Percentiles rank a stretch among this genome's conserved stretches.
Evolutionary conservation across 2,888 invertebrate genomes (phyloP).

Genomic region (Caenorhabditis auriculariae): DNA sequence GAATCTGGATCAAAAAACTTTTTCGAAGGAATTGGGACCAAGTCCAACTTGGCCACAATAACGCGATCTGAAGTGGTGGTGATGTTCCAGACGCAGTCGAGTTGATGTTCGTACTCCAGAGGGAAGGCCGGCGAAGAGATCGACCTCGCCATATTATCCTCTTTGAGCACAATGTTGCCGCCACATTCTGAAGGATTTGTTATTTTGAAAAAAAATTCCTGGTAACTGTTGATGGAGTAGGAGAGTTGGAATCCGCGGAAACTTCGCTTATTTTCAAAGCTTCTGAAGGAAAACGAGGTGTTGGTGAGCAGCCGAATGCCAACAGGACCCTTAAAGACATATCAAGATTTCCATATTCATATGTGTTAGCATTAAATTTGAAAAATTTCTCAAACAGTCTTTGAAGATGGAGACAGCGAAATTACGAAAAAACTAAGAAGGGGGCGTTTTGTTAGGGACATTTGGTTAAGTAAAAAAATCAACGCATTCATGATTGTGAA

Average conservation of each 20-base stretch:
- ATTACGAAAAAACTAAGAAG: no score
- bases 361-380: no score
- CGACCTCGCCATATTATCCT: conserved; percentile 9
- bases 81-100: conserved; percentile 61
- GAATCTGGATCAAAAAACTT: conserved; percentile 40
- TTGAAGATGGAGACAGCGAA: no score
- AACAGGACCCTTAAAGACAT: conserved; percentile 43
- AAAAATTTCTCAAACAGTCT: no score
- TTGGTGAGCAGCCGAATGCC: conserved; percentile 48
- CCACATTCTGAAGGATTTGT: conserved; percentile 46
- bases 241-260: conserved; percentile 56
- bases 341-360: no score
- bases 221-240: conserved; percentile 48
- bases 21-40: no score
- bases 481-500: not conserved
- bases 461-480: no score
- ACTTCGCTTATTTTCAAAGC: conserved; percentile 4
- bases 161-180: conserved; percentile 42
- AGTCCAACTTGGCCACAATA: conserved; percentile 49
- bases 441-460: no score
- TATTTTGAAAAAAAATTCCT: not conserved
- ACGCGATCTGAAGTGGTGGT: conserved; percentile 45
- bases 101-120: conserved; percentile 50
- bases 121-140: conserved; percentile 56
- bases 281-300: conserved; percentile 19